These are phyloP conservation scores for Aphrocallistes beatrix DNA, from an alignment of 37 sponge, comb jelly and placozoan genomes.

Conservation along the genomic window DNA sequence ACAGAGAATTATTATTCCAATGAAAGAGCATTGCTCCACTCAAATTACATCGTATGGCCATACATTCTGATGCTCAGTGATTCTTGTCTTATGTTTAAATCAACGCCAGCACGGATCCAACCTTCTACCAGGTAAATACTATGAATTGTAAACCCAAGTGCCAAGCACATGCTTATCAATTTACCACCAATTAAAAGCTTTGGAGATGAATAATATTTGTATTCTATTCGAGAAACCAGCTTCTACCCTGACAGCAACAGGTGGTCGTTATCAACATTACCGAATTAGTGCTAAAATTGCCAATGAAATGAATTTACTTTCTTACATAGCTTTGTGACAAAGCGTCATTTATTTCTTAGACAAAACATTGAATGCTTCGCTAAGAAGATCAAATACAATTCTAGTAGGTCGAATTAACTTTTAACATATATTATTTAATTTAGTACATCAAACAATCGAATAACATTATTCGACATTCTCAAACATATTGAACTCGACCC, in stretches of 20 bases:
- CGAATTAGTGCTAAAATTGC: too few relatives aligned
- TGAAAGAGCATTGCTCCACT: not conserved
- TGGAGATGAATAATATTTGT: not conserved
- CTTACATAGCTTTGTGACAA: too few relatives aligned
- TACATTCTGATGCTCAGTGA: constrained; percentile 55
- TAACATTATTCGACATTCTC: constrained; percentile 43
- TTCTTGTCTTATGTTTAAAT: constrained; percentile 59
- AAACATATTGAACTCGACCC: constrained; percentile 25
- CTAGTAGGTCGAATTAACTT: too few relatives aligned
- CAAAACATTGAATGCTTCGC: too few relatives aligned
- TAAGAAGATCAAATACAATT: too few relatives aligned
- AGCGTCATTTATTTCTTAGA: too few relatives aligned
- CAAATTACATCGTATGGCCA: constrained; percentile 43
- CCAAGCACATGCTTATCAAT: not conserved
- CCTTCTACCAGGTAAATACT: not conserved
- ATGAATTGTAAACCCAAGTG: not conserved
- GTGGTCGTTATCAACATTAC: too few relatives aligned
- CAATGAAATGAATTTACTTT: too few relatives aligned
- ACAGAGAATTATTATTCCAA: constrained; percentile 48
- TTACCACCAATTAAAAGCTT: not conserved
- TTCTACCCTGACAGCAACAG: not conserved
- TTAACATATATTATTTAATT: not conserved
- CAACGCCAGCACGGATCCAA: not conserved
- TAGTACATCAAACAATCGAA: not conserved
- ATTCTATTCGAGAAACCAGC: not conserved